Evolutionary conservation across 2,888 invertebrate species (phyloP).

Genomic region (Perithous albicinctus): DNA sequence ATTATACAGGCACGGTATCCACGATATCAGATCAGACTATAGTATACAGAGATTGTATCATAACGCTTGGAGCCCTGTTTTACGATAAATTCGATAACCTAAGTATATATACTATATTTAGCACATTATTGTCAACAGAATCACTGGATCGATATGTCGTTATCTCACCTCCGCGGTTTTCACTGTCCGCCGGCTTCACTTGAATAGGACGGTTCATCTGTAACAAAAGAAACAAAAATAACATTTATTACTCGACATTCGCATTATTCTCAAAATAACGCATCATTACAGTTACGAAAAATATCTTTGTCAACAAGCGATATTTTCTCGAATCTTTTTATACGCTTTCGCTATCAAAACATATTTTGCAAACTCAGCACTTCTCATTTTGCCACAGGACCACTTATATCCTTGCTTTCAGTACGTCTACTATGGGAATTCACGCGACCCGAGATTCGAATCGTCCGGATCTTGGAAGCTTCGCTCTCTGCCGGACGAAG

Average conservation of each 20-base stretch:
- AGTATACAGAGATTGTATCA: constrained; percentile 38
- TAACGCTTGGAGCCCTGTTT: constrained; percentile 42
- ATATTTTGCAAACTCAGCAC: constrained; percentile 25
- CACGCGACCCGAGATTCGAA: constrained; percentile 25
- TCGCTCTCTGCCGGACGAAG: constrained; percentile 40
- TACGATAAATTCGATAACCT: constrained; percentile 59
- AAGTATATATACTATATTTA: constrained; percentile 56
- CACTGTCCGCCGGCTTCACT: constrained; percentile 99
- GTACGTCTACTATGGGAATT: constrained; percentile 21
- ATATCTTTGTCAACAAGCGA: not conserved
- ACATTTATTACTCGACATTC: constrained; percentile 22
- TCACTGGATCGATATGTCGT: constrained; percentile 69
- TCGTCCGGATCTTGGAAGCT: constrained; percentile 7
- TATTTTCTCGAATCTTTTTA: constrained; percentile 10
- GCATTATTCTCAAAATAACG: not conserved
- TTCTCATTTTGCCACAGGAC: constrained; percentile 10
- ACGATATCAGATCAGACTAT: constrained; percentile 38
- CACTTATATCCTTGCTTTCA: constrained; percentile 19
- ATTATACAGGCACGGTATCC: constrained; percentile 33
- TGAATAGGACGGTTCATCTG: constrained; percentile 99
- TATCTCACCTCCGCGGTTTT: constrained; percentile 97
- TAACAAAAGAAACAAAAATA: constrained; percentile 85
- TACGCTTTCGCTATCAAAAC: not conserved
- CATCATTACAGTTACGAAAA: constrained; percentile 8
- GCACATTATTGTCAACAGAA: constrained; percentile 48